Evolutionary conservation across 2,888 invertebrate genomes (phyloP).

Genomic region (Calameuta idolon): DNA sequence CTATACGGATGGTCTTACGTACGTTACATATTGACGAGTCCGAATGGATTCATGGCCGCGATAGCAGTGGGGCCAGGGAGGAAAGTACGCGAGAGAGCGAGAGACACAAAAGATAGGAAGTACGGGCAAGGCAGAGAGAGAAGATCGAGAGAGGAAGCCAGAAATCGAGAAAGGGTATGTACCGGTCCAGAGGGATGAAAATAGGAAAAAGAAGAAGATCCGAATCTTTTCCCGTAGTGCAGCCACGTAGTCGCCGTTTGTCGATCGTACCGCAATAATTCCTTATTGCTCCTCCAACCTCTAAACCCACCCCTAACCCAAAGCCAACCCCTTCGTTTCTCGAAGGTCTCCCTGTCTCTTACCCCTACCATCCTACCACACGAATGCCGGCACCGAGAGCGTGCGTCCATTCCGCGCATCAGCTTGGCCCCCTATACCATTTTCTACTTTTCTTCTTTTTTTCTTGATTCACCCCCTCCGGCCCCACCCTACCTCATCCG

Average conservation of each 20-base stretch:
- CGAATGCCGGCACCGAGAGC: no score
- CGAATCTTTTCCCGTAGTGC: conserved; percentile 58
- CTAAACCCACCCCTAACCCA: conserved; percentile 44
- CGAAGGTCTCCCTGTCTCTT: conserved; percentile 30
- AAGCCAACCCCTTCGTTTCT: conserved; percentile 46
- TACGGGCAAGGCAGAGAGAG: conserved; percentile 23
- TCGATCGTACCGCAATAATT: conserved; percentile 68
- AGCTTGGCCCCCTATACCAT: no score
- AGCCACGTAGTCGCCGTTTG: conserved; percentile 67
- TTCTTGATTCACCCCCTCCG: conserved; percentile 24
- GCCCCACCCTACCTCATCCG: conserved; percentile 21
- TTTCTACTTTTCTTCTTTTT: no score
- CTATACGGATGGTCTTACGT: conserved; percentile 15
- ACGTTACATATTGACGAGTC: conserved; percentile 50
- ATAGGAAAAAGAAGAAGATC: conserved; percentile 35
- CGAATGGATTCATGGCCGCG: conserved; percentile 26
- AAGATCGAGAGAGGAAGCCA: conserved; percentile 11
- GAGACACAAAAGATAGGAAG: conserved; percentile 11
- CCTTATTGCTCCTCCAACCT: conserved; percentile 64
- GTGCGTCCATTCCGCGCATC: no score
- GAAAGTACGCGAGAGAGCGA: conserved; percentile 16
- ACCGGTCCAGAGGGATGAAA: conserved; percentile 23
- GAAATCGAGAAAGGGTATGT: conserved; percentile 19
- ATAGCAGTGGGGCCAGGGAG: background rate
- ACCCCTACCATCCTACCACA: conserved; percentile 8